Conservation (phyloP, 2,113 vertebrate species). For the Tor tambroides region DNA sequence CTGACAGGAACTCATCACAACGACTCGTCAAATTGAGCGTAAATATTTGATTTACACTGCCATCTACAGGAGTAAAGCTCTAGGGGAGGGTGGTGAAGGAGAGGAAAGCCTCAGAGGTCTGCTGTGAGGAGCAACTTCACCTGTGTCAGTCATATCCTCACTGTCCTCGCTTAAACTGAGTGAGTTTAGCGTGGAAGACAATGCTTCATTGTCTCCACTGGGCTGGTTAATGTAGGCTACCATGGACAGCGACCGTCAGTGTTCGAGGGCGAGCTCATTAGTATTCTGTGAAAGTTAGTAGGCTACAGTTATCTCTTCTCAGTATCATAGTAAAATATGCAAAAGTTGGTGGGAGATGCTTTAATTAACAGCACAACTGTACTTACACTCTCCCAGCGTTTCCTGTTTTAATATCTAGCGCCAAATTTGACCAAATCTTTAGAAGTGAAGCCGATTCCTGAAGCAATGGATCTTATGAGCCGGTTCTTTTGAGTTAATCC, state of each 20-base stretch:
- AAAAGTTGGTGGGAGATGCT: neutral
- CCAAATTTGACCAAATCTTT: neutral
- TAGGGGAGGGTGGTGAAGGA: slow-evolving; percentile 9
- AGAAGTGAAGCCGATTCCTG: neutral
- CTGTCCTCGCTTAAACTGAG: neutral
- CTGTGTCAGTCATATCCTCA: neutral
- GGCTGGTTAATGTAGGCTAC: slow-evolving; percentile 10
- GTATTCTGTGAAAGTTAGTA: neutral
- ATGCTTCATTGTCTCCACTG: neutral
- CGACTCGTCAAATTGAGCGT: slow-evolving; percentile 41
- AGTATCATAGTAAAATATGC: neutral
- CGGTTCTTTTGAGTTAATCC: neutral
- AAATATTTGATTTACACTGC: slow-evolving; percentile 65
- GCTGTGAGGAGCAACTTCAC: neutral
- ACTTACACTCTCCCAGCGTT: neutral
- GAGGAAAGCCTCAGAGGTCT: neutral
- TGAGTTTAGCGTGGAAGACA: neutral
- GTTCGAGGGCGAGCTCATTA: neutral
- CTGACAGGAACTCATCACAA: slow-evolving; percentile 51
- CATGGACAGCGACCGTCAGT: slow-evolving; percentile 51
- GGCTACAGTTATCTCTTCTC: neutral
- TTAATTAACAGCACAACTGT: neutral
- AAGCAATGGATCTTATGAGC: neutral
- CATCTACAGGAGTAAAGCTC: slow-evolving; percentile 62
- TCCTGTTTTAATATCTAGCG: neutral